A percentile compares a stretch with the other conserved stretches of the same genome.
Evolutionary conservation across 2,888 invertebrate genomes (phyloP).

Genomic region (Chaetogeoica ovagalla): DNA sequence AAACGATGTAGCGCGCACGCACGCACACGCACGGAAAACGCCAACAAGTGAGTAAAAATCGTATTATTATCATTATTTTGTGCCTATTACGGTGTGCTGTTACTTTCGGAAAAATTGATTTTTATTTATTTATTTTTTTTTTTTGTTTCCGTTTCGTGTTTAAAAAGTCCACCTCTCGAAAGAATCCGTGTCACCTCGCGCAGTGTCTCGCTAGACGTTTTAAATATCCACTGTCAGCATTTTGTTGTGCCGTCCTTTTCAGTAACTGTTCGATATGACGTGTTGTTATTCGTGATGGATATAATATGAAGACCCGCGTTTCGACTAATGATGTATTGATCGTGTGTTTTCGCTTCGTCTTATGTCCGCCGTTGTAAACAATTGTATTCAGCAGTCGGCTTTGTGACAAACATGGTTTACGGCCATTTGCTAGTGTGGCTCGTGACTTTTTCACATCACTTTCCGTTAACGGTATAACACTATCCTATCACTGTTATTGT

Average conservation of each 20-base stretch:
- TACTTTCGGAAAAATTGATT: neutral
- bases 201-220: no score
- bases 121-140: neutral
- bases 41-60: constrained; percentile 47
- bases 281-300: neutral
- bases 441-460: neutral
- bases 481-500: neutral
- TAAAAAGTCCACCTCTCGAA: neutral
- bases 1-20: constrained; percentile 36
- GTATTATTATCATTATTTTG: constrained; percentile 34
- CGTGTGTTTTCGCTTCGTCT: neutral
- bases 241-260: neutral
- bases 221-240: neutral
- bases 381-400: neutral
- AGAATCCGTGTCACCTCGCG: no score
- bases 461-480: neutral
- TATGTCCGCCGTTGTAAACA: neutral
- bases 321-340: neutral
- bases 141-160: neutral
- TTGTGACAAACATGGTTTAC: neutral
- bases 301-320: neutral
- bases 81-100: neutral
- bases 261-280: neutral
- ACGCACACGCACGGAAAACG: constrained; percentile 14
- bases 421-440: neutral